Percentiles rank a stretch among this genome's conserved stretches.
Evolutionary conservation across 2,113 vertebrate genomes (phyloP).

Genomic region (Stercorarius parasiticus): DNA sequence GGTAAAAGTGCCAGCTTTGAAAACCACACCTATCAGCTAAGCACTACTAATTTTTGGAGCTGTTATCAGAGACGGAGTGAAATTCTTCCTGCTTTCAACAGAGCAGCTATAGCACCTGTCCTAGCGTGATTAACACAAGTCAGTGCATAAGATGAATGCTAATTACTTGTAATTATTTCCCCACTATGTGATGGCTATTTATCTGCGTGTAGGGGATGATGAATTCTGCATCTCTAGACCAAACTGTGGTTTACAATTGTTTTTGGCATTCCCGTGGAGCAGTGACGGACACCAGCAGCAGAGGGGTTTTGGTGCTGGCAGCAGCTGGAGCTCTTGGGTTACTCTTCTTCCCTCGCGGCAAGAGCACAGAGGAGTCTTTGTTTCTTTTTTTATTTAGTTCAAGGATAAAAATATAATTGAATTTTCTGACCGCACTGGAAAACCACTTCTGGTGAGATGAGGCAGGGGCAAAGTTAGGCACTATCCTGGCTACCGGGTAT

Average conservation of each 20-base stretch:
- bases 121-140: neutral
- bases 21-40: neutral
- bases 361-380: neutral
- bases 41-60: neutral
- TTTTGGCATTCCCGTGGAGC: neutral
- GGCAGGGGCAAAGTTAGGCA: neutral
- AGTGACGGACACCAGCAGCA: neutral
- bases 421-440: neutral
- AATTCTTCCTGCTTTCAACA: neutral
- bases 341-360: neutral
- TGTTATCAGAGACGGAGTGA: neutral
- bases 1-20: neutral
- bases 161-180: neutral
- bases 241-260: neutral
- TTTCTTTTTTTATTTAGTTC: neutral
- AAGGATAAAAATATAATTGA: neutral
- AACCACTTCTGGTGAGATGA: neutral
- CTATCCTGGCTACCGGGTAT: neutral
- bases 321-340: neutral
- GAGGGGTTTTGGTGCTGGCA: neutral
- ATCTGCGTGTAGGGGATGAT: neutral
- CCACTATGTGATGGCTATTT: neutral
- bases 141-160: neutral
- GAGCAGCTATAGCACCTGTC: neutral
- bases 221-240: neutral